Conservation (phyloP, 2,888 invertebrate species). For the Eupithecia subfuscata region DNA sequence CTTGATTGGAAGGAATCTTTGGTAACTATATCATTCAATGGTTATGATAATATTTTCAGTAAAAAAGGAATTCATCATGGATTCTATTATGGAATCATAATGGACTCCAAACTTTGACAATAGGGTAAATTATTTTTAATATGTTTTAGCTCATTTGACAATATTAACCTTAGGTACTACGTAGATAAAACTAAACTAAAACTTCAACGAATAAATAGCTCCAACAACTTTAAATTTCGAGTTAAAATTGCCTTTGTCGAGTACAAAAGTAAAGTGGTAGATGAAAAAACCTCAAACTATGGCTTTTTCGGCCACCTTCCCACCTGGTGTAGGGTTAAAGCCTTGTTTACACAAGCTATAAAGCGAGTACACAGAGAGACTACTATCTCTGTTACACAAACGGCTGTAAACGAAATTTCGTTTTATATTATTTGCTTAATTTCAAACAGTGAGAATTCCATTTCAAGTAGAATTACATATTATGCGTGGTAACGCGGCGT, state of each 20-base stretch:
- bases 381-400: constrained; percentile 30
- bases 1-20: not conserved
- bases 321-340: constrained; percentile 30
- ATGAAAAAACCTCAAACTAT: not conserved
- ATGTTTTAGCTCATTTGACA: not conserved
- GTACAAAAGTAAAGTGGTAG: not conserved
- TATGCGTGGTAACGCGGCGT: constrained; percentile 24
- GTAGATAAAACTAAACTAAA: not conserved
- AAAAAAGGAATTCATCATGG: not conserved
- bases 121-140: not conserved
- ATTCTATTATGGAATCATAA: not conserved
- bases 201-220: not conserved
- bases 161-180: not conserved
- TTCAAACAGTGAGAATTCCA: constrained; percentile 34
- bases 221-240: not conserved
- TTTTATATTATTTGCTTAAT: constrained; percentile 41
- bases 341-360: constrained; percentile 33
- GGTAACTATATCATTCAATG: not conserved
- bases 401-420: constrained; percentile 29
- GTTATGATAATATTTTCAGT: not conserved
- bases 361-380: constrained; percentile 33
- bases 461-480: constrained; percentile 13
- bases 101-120: not conserved
- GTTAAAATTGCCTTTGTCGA: not conserved
- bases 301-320: not conserved